These are phyloP conservation scores for Arothron firmamentum DNA, from an alignment of 2,113 vertebrate species.

Conservation along the genomic window DNA sequence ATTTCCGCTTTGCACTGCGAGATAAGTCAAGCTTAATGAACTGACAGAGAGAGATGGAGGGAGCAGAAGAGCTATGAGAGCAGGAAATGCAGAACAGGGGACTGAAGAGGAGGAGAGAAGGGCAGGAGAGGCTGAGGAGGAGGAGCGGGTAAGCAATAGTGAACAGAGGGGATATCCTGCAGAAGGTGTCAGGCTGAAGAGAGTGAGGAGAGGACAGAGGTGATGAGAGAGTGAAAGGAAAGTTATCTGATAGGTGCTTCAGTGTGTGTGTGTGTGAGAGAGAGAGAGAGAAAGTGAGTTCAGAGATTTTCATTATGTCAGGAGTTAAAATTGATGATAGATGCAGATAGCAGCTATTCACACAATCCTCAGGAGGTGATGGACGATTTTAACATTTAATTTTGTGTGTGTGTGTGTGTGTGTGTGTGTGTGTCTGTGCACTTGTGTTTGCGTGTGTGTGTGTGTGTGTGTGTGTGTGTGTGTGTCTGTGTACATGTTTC, in stretches of 20 bases:
- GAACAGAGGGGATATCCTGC: conserved; percentile 37
- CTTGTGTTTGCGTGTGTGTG: background rate
- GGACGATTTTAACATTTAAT: conserved; percentile 20
- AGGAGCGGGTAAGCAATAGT: conserved; percentile 27
- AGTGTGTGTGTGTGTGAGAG: background rate
- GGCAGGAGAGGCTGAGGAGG: conserved; percentile 20
- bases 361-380: conserved; percentile 10
- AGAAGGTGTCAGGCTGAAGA: conserved; percentile 27
- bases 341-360: background rate
- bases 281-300: background rate
- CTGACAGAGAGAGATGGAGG: conserved; percentile 62
- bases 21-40: conserved; percentile 73
- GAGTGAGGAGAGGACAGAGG: conserved; percentile 12
- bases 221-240: conserved; percentile 14
- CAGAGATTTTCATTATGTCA: background rate
- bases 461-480: background rate
- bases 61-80: conserved; percentile 36
- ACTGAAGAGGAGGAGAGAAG: conserved; percentile 26
- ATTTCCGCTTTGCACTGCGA: conserved; percentile 68
- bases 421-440: conserved; percentile 2
- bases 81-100: conserved; percentile 23
- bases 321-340: background rate
- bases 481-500: conserved; percentile 20
- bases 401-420: conserved; percentile 12
- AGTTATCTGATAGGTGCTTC: conserved; percentile 9